Evolutionary conservation across 2,888 invertebrate genomes (phyloP), one percentile per base, ranked within the genome.

Genomic region (Bedellia somnulentella): DNA sequence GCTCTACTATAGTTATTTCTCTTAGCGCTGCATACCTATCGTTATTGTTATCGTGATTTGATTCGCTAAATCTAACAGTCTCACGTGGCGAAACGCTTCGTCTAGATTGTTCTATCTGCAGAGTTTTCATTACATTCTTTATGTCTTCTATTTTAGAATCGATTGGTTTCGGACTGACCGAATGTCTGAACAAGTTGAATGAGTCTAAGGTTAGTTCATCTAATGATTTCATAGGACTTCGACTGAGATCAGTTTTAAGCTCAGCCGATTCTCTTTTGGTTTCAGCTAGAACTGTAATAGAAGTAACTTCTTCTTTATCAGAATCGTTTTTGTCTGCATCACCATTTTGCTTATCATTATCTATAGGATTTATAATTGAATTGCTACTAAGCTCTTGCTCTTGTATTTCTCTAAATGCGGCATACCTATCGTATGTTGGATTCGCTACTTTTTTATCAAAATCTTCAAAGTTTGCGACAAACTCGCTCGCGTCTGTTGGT

Each of bases 361-460:
- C 63, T 1, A 50, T 38, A 1, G 66, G 59, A 16, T 63, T 61
- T 33, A 73, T 36, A 23, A 68, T 54, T 1, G 70, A 59, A 38
- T 62, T 66, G 0, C 62, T 49, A 50, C 83, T 82, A 15, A 83
- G 57, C 42, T 85, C 85, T 52, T 87, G 88, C 45, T 89, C 85
- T 41, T 90, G 86, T 41, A 90, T 81, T 66, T 93, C 93, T 37
- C 93, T 79, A 47, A 93, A 93, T 0, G 88, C 93, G 0, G 93
- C 93, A 54, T 93, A 93, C 42, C 89, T 81, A 52, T 93, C 93
- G 47, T 86, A 87, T 0, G 80, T 59, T 0, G 82, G 62, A 35
- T 80, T 80, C 1, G 70, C 64, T n/a, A n/a, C n/a, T 49, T 76
- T 75, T 34, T 62, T 59, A 41, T 73, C 60, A 41, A 82, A 82